Evolutionary conservation across 2,797 vertebrate species (phyloP).

Genomic region (Clamator glandarius): DNA sequence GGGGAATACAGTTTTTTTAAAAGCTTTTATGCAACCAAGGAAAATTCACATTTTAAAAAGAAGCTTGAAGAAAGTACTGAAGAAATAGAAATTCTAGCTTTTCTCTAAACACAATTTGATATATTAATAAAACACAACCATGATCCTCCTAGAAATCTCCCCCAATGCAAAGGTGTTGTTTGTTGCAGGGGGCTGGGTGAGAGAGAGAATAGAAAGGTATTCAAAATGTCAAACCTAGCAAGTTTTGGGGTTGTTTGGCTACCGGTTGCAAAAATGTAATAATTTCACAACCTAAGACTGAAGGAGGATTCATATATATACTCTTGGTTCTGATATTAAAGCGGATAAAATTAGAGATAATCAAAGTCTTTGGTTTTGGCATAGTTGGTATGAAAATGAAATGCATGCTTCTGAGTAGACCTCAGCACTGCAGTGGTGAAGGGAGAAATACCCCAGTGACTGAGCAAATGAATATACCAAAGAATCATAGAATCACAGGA

Average conservation of each 20-base stretch:
- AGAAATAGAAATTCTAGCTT: background rate
- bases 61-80: background rate
- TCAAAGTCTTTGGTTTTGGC: background rate
- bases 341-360: background rate
- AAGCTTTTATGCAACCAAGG: background rate
- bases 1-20: background rate
- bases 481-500: too few relatives aligned
- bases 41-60: background rate
- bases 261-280: rapidly evolving
- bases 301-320: background rate
- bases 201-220: background rate
- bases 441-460: background rate
- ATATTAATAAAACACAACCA: background rate
- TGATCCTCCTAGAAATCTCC: background rate
- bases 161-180: background rate
- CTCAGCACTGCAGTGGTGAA: too few relatives aligned
- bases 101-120: background rate
- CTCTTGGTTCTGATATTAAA: background rate
- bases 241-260: background rate
- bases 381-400: background rate
- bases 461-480: background rate
- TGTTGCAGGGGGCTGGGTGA: too few relatives aligned
- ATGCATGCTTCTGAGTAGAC: background rate
- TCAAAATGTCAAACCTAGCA: background rate
- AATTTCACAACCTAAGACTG: background rate